phyloP scores from a whole-genome alignment of 2,797 vertebrate genomes.

The Sebastes jordani region DNA sequence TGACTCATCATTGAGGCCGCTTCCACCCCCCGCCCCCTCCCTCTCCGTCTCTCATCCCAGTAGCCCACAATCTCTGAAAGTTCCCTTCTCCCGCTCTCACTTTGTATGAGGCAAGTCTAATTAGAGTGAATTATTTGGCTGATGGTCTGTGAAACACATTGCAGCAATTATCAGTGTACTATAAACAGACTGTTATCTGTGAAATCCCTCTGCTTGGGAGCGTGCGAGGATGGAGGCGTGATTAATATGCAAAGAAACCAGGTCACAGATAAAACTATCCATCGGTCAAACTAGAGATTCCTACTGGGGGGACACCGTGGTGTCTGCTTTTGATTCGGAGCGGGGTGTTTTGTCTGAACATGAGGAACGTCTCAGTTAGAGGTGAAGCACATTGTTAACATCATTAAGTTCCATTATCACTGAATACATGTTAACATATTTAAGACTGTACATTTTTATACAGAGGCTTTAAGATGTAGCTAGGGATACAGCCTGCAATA shows the following conservation, averaged over 20 bases:
- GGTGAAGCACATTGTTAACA: background rate
- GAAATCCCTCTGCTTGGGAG: slow-evolving; percentile 70
- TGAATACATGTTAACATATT: background rate
- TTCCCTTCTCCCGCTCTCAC: slow-evolving; percentile 32
- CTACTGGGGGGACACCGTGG: background rate
- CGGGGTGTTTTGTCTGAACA: background rate
- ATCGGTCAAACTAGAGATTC: slow-evolving; percentile 59
- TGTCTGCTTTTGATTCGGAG: background rate
- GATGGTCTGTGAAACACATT: slow-evolving; percentile 71
- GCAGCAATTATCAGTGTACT: slow-evolving; percentile 62
- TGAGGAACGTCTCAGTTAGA: background rate
- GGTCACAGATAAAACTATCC: slow-evolving; percentile 72
- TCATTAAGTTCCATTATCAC: background rate
- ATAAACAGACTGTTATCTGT: slow-evolving; percentile 74
- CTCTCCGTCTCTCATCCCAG: slow-evolving; percentile 7
- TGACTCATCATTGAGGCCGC: slow-evolving; percentile 32
- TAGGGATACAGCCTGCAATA: background rate
- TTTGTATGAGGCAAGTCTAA: slow-evolving; percentile 59
- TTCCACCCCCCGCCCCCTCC: background rate
- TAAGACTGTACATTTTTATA: background rate
- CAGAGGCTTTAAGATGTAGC: background rate
- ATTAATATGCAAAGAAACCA: slow-evolving; percentile 80
- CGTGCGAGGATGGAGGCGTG: slow-evolving; percentile 44
- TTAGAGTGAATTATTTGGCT: slow-evolving; percentile 72
- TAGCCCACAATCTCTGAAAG: slow-evolving; percentile 23